Percentiles rank a stretch among this genome's conserved stretches.
Conservation (phyloP, 2,888 invertebrate genomes). For the Autographa pulchrina region DNA sequence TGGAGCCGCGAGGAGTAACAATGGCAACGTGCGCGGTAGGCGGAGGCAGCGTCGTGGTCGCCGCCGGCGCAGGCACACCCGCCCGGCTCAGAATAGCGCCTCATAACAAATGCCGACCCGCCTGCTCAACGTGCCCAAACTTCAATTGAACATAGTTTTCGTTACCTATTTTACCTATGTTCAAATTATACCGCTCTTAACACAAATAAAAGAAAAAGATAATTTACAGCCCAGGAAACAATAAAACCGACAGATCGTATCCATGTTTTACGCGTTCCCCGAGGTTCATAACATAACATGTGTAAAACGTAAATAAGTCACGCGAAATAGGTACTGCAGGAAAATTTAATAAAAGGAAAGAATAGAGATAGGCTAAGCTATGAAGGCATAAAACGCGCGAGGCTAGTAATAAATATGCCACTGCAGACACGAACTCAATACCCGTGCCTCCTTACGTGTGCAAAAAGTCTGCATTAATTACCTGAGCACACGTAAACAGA, state of each 20-base stretch:
- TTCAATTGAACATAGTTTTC: conserved; percentile 43
- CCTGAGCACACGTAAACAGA: conserved; percentile 58
- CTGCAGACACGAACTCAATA: conserved; percentile 70
- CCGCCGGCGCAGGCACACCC: conserved; percentile 73
- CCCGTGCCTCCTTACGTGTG: conserved; percentile 64
- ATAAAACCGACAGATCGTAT: conserved; percentile 27
- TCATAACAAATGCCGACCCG: conserved; percentile 69
- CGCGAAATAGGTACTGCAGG: conserved; percentile 57
- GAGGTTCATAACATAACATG: conserved; percentile 23
- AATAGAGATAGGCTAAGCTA: conserved; percentile 63
- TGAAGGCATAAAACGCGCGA: conserved; percentile 74
- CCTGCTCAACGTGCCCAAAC: conserved; percentile 59
- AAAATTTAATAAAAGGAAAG: conserved; percentile 72
- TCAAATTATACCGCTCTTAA: not conserved
- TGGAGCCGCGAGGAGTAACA: conserved; percentile 70
- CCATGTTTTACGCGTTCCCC: conserved; percentile 27
- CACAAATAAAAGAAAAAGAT: conserved; percentile 5
- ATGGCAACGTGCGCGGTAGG: conserved; percentile 83
- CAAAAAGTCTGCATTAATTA: conserved; percentile 68
- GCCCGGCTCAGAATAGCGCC: conserved; percentile 77
- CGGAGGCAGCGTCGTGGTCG: conserved; percentile 80
- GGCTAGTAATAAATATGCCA: conserved; percentile 77
- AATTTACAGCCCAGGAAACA: conserved; percentile 14
- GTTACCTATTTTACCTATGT: not conserved
- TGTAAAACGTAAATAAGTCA: conserved; percentile 59